Percentiles rank a stretch among this genome's conserved stretches.
These are phyloP conservation scores for Eretmocerus hayati DNA, from an alignment of 2,888 invertebrate species.

Conservation along the genomic window DNA sequence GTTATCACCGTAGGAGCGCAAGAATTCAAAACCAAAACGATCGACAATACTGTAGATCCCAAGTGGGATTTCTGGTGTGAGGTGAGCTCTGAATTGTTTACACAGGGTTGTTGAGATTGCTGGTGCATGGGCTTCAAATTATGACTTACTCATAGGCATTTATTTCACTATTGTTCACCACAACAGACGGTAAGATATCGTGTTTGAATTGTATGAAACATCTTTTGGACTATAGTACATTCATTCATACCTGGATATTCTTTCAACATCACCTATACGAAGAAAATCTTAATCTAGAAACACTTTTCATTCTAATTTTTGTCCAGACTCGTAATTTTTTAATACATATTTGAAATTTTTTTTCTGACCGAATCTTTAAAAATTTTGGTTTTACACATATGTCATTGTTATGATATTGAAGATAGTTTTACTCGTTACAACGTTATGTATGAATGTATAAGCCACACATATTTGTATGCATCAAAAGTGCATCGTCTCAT, in stretches of 20 bases:
- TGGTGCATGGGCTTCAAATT: conserved; percentile 26
- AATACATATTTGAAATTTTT: too few species aligned
- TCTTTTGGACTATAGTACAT: background rate
- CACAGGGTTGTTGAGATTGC: conserved; percentile 13
- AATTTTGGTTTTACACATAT: too few species aligned
- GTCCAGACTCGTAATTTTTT: too few species aligned
- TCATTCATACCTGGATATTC: too few species aligned
- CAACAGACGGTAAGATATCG: conserved; percentile 18
- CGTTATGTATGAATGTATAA: conserved; percentile 37
- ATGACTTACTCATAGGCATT: too few species aligned
- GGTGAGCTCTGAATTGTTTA: conserved; percentile 53
- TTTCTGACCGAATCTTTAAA: too few species aligned
- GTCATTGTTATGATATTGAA: too few species aligned
- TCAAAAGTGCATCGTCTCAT: conserved; percentile 46
- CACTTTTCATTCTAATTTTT: too few species aligned
- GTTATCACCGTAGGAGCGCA: conserved; percentile 87
- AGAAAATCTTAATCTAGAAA: background rate
- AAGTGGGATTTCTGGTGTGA: conserved; percentile 98
- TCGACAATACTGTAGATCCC: conserved; percentile 90
- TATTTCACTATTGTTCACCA: too few species aligned
- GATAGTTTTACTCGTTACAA: too few species aligned
- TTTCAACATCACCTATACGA: too few species aligned
- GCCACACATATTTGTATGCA: conserved; percentile 44
- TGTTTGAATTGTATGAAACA: conserved; percentile 8
- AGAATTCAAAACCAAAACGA: conserved; percentile 87